Evolutionary conservation across 1,140 invertebrate species (phyloP), one percentile per base, ranked within the genome.

Genomic region (Hetaerina americana): DNA sequence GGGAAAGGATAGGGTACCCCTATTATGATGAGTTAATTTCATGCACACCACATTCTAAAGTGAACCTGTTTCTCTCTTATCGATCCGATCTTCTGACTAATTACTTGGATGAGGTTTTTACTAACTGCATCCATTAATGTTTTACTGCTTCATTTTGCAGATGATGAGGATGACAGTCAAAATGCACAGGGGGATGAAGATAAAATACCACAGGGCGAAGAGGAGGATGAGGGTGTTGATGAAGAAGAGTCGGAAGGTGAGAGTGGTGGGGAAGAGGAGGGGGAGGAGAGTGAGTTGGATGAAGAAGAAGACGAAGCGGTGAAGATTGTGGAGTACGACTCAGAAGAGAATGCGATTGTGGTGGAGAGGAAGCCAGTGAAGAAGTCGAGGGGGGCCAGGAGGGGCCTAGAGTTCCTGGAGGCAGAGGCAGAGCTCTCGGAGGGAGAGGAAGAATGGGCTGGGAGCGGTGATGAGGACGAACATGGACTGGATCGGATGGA

Each of bases 361-460:
- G 40, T 57, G 40, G 40, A 5, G 40, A 57, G 22, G 40, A n/a
- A 57, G n/a, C n/a, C n/a, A n/a, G n/a, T n/a, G 10, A 57, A 57
- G 40, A 57, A 57, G 22, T 1, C 15, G 10, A 57, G 40, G 3
- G 22, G 22, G 40, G 40, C 40, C 2, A 57, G 40, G 40, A 81
- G 84, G 27, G 80, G 82, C 0, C 79, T 80, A 68, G 88, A 90
- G 27, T 96, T 93, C 82, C 81, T 95, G 26, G 93, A 96, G 71
- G 84, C 88, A 49, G 93, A 96, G 81, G 93, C 93, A 0, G 93
- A 95, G 77, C 78, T 96, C 15, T 93, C 92, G 8, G 93, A 92
- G 77, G 91, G 90, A 49, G 92, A 93, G 74, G 89, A 86, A 84
- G 40, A 57, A 12, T 57, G 22, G 15, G 15, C 22, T 57, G 89